Base-by-base conservation (phyloP, 2,797 vertebrate species). In the Clarias pachynema region DNA sequence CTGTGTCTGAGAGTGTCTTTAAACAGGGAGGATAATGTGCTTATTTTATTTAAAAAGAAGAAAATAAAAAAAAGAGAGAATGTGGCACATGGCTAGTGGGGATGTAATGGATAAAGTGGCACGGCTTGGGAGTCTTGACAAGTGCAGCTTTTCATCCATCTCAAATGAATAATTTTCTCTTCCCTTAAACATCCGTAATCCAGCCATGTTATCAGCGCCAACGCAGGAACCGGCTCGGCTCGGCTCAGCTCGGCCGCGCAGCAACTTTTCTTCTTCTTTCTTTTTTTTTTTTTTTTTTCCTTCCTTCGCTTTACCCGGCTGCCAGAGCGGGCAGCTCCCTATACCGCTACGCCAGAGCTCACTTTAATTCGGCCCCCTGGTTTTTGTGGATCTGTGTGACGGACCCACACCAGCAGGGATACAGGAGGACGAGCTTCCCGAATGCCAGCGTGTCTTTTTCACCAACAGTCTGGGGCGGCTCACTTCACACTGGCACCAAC, bases 131-230 rank as follows among this genome's bases (percentile, higher is more conserved):
- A 94, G 93, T 93, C 93, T 95, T 95, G 94, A 96, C 94, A 95
- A 96, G 95, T 95, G 93, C 93, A 93, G 94, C 94, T 95, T 90
- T 96, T 95, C 95, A 95, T 95, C 94, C 94, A 94, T 95, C 95
- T 95, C 93, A 95, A 95, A 95, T 95, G 94, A 96, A 96, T 96
- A 95, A 95, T 95, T 95, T 95, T 94, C 93, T 93, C 94, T 95
- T 95, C 93, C 93, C 93, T 96, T 95, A 95, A 95, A 96, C 94
- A 94, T 95, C 93, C 94, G 91, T 95, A 95, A 95, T 95, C 95
- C 95, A 93, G 93, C 89, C 94, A 94, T 94, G 94, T 96, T 95
- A 95, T 95, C 95, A 96, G 94, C 88, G 85, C 94, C 93, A 93
- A 87, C 92, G 94, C 95, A 95, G 94, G 94, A 95, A 95, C 95